A percentile compares a stretch with the other conserved stretches of the same genome.
Conservation (phyloP, 2,888 invertebrate genomes). For the Xanthorhoe designata region DNA sequence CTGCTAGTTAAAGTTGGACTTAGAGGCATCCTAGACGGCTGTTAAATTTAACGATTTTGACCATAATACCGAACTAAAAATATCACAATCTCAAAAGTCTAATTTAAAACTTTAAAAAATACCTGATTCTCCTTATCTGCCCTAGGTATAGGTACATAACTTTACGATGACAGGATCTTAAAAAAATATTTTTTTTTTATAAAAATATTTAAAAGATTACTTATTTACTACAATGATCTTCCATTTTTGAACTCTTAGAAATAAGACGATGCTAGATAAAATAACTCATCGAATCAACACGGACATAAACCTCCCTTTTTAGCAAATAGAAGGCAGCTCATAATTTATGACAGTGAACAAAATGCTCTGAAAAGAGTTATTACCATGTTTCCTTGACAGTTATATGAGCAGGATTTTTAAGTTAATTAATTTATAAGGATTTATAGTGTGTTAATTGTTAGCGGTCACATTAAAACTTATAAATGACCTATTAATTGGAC, state of each 20-base stretch:
- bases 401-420: conserved; percentile 70
- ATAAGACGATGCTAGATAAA: conserved; percentile 5
- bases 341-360: conserved; percentile 58
- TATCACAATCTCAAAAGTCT: too few relatives aligned
- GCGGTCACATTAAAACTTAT: conserved; percentile 38
- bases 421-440: conserved; percentile 74
- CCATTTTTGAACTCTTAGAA: conserved; percentile 1
- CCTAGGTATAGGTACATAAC: too few relatives aligned
- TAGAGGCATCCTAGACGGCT: too few relatives aligned
- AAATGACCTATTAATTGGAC: conserved; percentile 44
- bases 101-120: too few relatives aligned
- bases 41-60: too few relatives aligned
- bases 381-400: conserved; percentile 74
- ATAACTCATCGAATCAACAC: conserved; percentile 35
- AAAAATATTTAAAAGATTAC: too few relatives aligned
- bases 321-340: conserved; percentile 18
- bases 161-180: too few relatives aligned
- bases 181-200: too few relatives aligned
- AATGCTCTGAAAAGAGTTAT: conserved; percentile 70
- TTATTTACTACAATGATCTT: too few relatives aligned
- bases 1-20: too few relatives aligned
- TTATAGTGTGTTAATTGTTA: conserved; percentile 59
- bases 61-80: too few relatives aligned
- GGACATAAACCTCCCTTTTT: conserved; percentile 48
- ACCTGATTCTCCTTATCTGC: too few relatives aligned